These are phyloP conservation scores for Ceratotherium simum DNA, from an alignment of 2,113 vertebrate genomes.

Conservation along the genomic window DNA sequence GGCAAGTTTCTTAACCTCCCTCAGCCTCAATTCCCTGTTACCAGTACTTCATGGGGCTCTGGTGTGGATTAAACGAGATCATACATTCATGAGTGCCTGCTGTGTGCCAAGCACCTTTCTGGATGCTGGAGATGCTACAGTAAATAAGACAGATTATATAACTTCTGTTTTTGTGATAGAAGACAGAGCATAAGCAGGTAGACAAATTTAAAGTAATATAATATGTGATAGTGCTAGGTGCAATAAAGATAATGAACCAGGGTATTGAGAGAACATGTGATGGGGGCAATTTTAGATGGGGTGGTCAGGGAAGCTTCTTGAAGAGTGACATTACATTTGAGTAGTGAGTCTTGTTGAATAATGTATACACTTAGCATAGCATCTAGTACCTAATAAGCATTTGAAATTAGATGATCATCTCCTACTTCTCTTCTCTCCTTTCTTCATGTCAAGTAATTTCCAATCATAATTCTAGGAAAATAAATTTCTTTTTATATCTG, in stretches of 20 bases:
- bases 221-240: neutral
- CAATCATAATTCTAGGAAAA: slow-evolving; percentile 17
- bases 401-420: neutral
- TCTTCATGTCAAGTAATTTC: slow-evolving; percentile 8
- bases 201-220: neutral
- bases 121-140: neutral
- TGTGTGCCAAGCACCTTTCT: neutral
- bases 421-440: neutral
- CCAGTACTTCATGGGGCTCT: neutral
- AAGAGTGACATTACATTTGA: neutral
- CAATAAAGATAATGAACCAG: neutral
- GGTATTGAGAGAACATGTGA: neutral
- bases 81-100: neutral
- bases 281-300: neutral
- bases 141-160: neutral
- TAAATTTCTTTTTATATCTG: neutral
- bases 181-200: neutral
- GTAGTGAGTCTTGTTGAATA: slow-evolving; percentile 28
- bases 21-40: neutral
- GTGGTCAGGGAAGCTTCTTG: neutral
- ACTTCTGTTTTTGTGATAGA: neutral
- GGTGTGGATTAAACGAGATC: neutral
- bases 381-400: neutral
- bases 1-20: neutral
- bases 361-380: neutral